A percentile compares a stretch with the other conserved stretches of the same genome.
Conservation (phyloP, 2,113 vertebrate species). For the western clawed frog (Xenopus tropicalis) region UCB_Xtro_10.0 CM004448.2:100586501-100587000, state of each 20-base stretch:
- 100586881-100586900: neutral
- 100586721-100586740: conserved; percentile 44
- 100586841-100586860: conserved; percentile 7
- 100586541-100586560: conserved; percentile 64
- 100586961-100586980: neutral
- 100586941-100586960: neutral
- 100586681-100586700: conserved; percentile 38
- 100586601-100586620: conserved; percentile 19
- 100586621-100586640: conserved; percentile 43
- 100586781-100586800: conserved; percentile 11
- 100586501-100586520: conserved; percentile 66
- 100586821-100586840: conserved; percentile 43
- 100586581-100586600: conserved; percentile 27
- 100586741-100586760: neutral
- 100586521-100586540: conserved; percentile 57
- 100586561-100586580: conserved; percentile 50
- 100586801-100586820: conserved; percentile 14
- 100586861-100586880: neutral
- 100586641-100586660: conserved; percentile 26
- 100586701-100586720: conserved; percentile 38
- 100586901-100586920: neutral
- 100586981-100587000: conserved; percentile 8
- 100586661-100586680: conserved; percentile 12
- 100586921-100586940: neutral
- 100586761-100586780: neutral